These are phyloP conservation scores for Melanogrammus aeglefinus DNA, from an alignment of 2,797 vertebrate genomes.

Conservation along the genomic window DNA sequence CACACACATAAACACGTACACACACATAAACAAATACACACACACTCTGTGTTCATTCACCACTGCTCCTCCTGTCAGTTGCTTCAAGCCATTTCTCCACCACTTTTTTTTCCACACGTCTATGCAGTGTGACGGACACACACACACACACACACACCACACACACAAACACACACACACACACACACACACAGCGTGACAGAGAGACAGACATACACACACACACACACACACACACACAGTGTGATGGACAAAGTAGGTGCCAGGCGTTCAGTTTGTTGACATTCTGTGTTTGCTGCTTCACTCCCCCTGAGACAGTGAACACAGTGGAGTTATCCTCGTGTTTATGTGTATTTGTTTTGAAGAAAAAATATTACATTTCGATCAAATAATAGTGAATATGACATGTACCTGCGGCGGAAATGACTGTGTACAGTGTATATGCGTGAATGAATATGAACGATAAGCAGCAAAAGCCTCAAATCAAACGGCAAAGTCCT, in stretches of 20 bases:
- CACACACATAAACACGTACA: background rate
- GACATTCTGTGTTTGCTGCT: conserved; percentile 50
- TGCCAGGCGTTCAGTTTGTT: conserved; percentile 67
- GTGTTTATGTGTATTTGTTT: no score
- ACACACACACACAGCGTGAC: conserved; percentile 28
- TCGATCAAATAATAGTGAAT: background rate
- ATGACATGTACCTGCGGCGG: background rate
- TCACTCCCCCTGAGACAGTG: conserved; percentile 41
- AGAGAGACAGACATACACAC: no score
- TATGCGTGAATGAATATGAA: background rate
- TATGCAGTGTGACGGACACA: conserved; percentile 31
- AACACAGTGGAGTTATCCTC: no score
- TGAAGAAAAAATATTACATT: background rate
- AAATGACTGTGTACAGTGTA: background rate
- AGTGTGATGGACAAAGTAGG: conserved; percentile 55
- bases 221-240: no score
- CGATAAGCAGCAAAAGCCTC: background rate
- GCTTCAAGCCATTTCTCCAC: conserved; percentile 49
- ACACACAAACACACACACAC: no score
- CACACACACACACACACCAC: background rate
- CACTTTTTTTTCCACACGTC: conserved; percentile 41
- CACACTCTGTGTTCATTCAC: conserved; percentile 42
- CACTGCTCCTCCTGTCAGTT: conserved; percentile 62
- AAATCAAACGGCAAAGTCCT: background rate
- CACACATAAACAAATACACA: background rate